Conservation (phyloP, 2,888 invertebrate species). For the Podotricha telesiphe region DNA sequence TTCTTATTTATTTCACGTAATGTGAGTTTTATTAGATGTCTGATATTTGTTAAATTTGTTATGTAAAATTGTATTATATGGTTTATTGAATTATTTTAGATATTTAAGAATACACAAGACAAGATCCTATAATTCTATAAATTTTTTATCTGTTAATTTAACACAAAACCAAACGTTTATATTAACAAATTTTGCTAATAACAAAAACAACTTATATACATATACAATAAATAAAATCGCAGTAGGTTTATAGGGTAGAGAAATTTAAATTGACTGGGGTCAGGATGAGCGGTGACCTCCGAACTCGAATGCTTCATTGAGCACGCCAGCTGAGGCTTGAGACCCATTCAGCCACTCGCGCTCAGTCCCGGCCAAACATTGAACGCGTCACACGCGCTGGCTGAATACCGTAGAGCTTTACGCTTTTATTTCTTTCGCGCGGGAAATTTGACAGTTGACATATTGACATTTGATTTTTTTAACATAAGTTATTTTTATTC, state of each 20-base stretch:
- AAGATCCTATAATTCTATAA: background rate
- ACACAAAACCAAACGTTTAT: background rate
- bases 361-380: slow-evolving; percentile 78
- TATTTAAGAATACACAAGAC: background rate
- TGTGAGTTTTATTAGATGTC: background rate
- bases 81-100: no score
- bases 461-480: slow-evolving; percentile 44
- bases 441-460: slow-evolving; percentile 67
- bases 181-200: background rate
- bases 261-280: slow-evolving; percentile 58
- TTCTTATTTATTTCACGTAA: background rate
- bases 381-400: slow-evolving; percentile 78
- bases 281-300: slow-evolving; percentile 76
- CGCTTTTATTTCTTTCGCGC: slow-evolving; percentile 62
- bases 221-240: slow-evolving; percentile 18
- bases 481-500: slow-evolving; percentile 23
- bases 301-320: slow-evolving; percentile 81
- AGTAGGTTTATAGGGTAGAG: slow-evolving; percentile 44
- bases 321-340: slow-evolving; percentile 76
- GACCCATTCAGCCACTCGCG: slow-evolving; percentile 69
- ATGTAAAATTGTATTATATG: no score
- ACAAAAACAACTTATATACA: background rate
- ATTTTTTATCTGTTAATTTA: background rate
- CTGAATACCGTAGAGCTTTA: slow-evolving; percentile 63
- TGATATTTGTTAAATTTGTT: no score